phyloP scores from a whole-genome alignment of 2,797 vertebrate genomes.

The Sciurus vulgaris region DNA sequence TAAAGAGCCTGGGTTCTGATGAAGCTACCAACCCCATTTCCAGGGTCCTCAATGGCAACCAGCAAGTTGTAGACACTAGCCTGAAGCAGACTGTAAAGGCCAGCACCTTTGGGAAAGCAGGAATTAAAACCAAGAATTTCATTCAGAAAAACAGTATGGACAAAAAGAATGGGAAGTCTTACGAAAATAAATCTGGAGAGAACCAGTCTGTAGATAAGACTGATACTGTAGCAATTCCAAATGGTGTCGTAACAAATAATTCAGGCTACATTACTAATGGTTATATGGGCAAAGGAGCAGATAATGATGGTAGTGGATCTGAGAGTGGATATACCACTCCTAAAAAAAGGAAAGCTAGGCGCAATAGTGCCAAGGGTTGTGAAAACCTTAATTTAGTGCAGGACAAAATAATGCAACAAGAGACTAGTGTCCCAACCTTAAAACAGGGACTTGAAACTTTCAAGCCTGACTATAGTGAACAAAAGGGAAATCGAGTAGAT shows the following conservation, averaged over 20 bases:
- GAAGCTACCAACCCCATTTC: slow-evolving; percentile 89
- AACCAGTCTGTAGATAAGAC: slow-evolving; percentile 89
- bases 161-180: slow-evolving; percentile 94
- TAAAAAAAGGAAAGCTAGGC: slow-evolving; percentile 95
- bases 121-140: slow-evolving; percentile 91
- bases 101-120: slow-evolving; percentile 90
- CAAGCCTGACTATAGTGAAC: slow-evolving; percentile 90
- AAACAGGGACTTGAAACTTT: slow-evolving; percentile 90
- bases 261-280: slow-evolving; percentile 95
- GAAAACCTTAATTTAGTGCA: slow-evolving; percentile 93
- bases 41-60: slow-evolving; percentile 92
- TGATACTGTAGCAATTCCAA: slow-evolving; percentile 92
- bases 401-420: slow-evolving; percentile 93
- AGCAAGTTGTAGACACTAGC: slow-evolving; percentile 90
- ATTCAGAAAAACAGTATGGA: slow-evolving; percentile 94
- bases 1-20: slow-evolving; percentile 89
- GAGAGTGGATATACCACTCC: slow-evolving; percentile 97
- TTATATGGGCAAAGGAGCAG: slow-evolving; percentile 92
- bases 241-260: slow-evolving; percentile 92
- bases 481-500: slow-evolving; percentile 91
- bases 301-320: slow-evolving; percentile 97
- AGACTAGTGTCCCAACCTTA: slow-evolving; percentile 85
- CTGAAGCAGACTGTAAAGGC: slow-evolving; percentile 91
- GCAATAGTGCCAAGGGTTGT: slow-evolving; percentile 93
- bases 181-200: slow-evolving; percentile 89